Evolutionary conservation across 2,888 invertebrate genomes (phyloP), one percentile per base, ranked within the genome.

Genomic region (Drosophila silvestris): DNA sequence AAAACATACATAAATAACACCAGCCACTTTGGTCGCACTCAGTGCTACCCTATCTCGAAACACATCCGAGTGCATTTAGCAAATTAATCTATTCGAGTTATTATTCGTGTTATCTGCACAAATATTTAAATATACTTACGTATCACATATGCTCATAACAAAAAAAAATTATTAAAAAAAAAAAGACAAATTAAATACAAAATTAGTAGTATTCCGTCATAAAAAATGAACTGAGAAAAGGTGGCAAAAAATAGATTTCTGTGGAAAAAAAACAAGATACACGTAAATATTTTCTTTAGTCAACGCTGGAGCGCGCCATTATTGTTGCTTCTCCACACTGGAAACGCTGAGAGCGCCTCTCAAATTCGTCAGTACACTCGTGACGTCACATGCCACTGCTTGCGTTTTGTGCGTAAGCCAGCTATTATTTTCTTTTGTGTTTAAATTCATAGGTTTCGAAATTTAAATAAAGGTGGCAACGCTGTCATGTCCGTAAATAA

Each of bases 21-120:
- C 28, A 33, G n/a, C 12, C 14, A 50, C 50, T 32, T 52, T 70
- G 69, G 61, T 47, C 74, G 74, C 53, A 58, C 66, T 47, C 35
- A 22, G 14, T 19, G 30, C 62, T 79, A 79, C 79, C 79, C 78
- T 77, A 61, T 35, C 74, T 77, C 63, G 28, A 67, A 28, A 16
- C n/a, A 35, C 26, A 28, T 56, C 37, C n/a, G 19, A 28, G 3
- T 4, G 12, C 35, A 51, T 51, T 26, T 19, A 3, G 10, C 19
- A 51, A 26, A 10, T 50, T 16, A 4, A 50, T 26, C 7, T 26
- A n/a, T 30, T 52, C 6, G 12, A n/a, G 32, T 22, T n/a, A n/a
- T 14, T 30, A 22, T 22, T 9, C 9, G 47, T 14, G 22, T 16
- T 47, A 26, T 9, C 1, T 16, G 7, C 47, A 16, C 22, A 47